Evolutionary conservation across 2,113 vertebrate genomes (phyloP), one percentile per base, ranked within the genome.

Genomic region (Nyctereutes procyonoides): DNA sequence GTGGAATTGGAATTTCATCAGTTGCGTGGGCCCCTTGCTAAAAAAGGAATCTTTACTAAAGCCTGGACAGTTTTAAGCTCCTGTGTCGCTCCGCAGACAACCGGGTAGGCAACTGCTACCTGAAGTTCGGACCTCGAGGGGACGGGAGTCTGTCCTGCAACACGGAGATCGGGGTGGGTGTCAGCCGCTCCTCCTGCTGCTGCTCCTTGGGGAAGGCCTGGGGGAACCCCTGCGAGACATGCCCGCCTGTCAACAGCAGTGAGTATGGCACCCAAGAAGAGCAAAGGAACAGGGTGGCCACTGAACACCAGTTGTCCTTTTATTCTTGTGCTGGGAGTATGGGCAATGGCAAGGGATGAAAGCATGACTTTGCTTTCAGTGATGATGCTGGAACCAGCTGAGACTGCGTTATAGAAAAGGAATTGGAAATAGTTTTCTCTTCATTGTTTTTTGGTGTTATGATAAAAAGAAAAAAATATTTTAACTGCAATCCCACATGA

Each of bases 211-310:
- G 99, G 82, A 99, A 97, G 95, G 98, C 99, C 30, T 99, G 99
- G 99, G 99, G 99, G 63, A 99, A 99, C 94, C 99, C 99, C 69
- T 99, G 99, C 38, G 99, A 99, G 98, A 99, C 98, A 0, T 99
- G 99, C 89, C 99, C 99, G 3, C 97, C 98, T 93, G 98, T 99
- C 95, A 99, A 99, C 89, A 99, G 98, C 98, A 99, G 99, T 99
- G 98, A 99, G 99, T 90, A 94, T 77, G 82, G 53, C 53, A 14
- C 51, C 1, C 10, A 32, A 12, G 26, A 19, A 67, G 38, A 65
- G 8, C 26, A 53, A 20, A 60, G 43, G 12, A 38, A 14, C 53
- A 30, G 7, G 32, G 30, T 14, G 11, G 15, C 4, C 1, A 81
- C 86, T 93, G 14, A 86, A 77, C 35, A 79, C 58, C 13, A 28